Conservation (phyloP, 1,140 invertebrate genomes). For the Melipona quadrifasciata region DNA sequence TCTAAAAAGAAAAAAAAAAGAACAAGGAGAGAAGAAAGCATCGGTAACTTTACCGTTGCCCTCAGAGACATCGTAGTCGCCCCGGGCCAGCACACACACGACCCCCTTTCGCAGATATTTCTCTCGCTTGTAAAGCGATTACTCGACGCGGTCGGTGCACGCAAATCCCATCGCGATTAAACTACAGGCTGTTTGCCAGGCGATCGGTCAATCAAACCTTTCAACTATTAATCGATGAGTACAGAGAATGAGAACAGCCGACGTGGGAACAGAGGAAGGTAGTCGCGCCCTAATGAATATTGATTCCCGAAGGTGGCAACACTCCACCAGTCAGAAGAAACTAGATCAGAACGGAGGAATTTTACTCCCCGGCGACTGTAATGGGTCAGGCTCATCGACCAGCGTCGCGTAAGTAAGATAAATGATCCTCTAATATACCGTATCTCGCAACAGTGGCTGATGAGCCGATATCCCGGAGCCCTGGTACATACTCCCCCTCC, state of each 20-base stretch:
- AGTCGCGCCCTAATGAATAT: conserved; percentile 62
- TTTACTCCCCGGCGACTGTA: conserved; percentile 61
- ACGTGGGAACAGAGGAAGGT: neutral
- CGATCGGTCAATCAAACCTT: conserved; percentile 60
- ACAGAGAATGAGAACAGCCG: conserved; percentile 18
- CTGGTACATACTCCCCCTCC: too few species aligned
- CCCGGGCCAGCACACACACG: too few species aligned
- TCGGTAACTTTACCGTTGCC: too few species aligned
- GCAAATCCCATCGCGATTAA: conserved; percentile 25
- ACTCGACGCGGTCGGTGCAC: neutral
- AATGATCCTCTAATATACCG: conserved; percentile 66
- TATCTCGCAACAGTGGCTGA: conserved; percentile 47
- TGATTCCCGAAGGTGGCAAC: conserved; percentile 51
- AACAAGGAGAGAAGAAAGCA: too few species aligned
- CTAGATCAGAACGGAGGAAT: conserved; percentile 53
- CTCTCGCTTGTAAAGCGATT: neutral
- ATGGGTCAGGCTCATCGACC: conserved; percentile 63
- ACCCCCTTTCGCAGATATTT: neutral
- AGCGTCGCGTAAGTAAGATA: conserved; percentile 64
- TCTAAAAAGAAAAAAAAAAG: too few species aligned
- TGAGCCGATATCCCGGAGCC: conserved; percentile 50
- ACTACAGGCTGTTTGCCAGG: conserved; percentile 10
- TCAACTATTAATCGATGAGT: conserved; percentile 56
- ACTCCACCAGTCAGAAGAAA: conserved; percentile 29
- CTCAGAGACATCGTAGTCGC: too few species aligned